A percentile compares a stretch with the other conserved stretches of the same genome.
These are phyloP conservation scores for Agrilus cyanescens DNA, from an alignment of 2,888 invertebrate genomes.

Conservation along the genomic window DNA sequence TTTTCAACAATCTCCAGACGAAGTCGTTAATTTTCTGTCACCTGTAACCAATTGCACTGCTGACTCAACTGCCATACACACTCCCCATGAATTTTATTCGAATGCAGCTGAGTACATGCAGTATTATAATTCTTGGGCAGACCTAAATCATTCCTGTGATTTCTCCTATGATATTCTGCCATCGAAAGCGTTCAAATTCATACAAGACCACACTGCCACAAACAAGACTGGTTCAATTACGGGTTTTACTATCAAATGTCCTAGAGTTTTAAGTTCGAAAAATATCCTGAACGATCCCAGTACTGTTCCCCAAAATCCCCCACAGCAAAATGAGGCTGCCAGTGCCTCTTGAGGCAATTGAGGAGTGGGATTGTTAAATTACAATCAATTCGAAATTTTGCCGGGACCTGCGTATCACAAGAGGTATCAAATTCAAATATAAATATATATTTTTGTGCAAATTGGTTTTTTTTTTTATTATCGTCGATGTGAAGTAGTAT, in stretches of 20 bases:
- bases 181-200: slow-evolving; percentile 44
- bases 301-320: slow-evolving; percentile 27
- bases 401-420: slow-evolving; percentile 22
- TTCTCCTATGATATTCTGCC: slow-evolving; percentile 40
- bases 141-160: slow-evolving; percentile 23
- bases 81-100: slow-evolving; percentile 37
- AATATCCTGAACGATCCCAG: slow-evolving; percentile 41
- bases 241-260: slow-evolving; percentile 47
- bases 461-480: slow-evolving; percentile 13
- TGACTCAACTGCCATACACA: slow-evolving; percentile 38
- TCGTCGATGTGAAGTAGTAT: slow-evolving; percentile 8
- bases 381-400: slow-evolving; percentile 18
- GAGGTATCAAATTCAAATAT: slow-evolving; percentile 21
- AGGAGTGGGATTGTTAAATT: slow-evolving; percentile 18
- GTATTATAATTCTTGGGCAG: slow-evolving; percentile 45
- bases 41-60: slow-evolving; percentile 30
- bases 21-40: slow-evolving; percentile 28
- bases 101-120: slow-evolving; percentile 38
- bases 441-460: slow-evolving; percentile 13
- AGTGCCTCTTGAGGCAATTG: slow-evolving; percentile 20
- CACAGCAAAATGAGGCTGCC: slow-evolving; percentile 11
- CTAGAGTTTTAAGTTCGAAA: slow-evolving; percentile 48
- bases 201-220: slow-evolving; percentile 38
- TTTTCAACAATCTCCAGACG: slow-evolving; percentile 34
- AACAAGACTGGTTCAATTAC: slow-evolving; percentile 33